Conservation (phyloP, 64 coral and sea anemone genomes). For the Pocillopora damicornis region DNA sequence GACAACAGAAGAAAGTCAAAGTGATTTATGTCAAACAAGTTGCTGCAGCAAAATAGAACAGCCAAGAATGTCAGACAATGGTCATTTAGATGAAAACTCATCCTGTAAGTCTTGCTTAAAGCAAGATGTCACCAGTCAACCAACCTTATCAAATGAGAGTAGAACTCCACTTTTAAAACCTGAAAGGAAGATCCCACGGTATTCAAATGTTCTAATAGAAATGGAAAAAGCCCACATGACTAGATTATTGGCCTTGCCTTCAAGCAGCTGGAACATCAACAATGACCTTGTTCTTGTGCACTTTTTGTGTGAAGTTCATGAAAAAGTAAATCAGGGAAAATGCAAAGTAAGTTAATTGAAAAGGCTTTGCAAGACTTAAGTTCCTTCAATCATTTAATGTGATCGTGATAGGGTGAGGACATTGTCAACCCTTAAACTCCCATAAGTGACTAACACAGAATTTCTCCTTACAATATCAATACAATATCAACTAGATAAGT, state of each 20-base stretch:
- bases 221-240: conserved; percentile 54
- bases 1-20: not conserved
- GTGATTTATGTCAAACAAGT: not conserved
- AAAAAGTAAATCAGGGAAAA: conserved; percentile 70
- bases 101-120: not conserved
- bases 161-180: not conserved
- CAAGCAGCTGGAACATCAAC: conserved; percentile 54
- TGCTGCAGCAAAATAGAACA: not conserved
- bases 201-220: conserved; percentile 35
- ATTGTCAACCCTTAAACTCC: too few relatives aligned
- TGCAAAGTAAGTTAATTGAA: conserved; percentile 52
- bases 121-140: not conserved
- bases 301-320: conserved; percentile 66
- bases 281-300: conserved; percentile 67
- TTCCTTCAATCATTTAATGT: not conserved
- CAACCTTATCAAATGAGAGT: not conserved
- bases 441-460: too few relatives aligned
- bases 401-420: too few relatives aligned
- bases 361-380: not conserved
- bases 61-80: not conserved
- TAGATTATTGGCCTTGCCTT: conserved; percentile 23
- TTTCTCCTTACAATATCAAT: too few relatives aligned
- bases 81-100: not conserved
- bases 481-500: too few relatives aligned
- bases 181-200: not conserved